These are phyloP conservation scores for Globicephala melas DNA, from an alignment of 2,113 vertebrate genomes.

Conservation along the genomic window DNA sequence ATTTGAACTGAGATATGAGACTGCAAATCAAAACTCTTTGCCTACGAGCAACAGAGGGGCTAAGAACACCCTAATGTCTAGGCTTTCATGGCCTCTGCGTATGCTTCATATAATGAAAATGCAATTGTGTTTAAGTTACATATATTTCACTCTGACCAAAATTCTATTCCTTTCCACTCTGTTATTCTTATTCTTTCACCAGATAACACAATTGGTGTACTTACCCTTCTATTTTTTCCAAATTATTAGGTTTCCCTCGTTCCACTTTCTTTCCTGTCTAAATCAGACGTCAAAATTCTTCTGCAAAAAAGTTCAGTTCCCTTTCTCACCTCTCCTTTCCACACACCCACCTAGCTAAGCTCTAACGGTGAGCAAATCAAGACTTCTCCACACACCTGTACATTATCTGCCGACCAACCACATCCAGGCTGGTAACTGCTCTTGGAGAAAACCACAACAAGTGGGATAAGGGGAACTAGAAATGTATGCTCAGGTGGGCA, in stretches of 20 bases:
- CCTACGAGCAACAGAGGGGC: neutral
- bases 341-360: neutral
- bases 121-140: neutral
- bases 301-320: neutral
- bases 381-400: neutral
- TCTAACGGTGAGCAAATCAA: neutral
- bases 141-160: neutral
- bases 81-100: neutral
- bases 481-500: neutral
- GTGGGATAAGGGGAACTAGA: no score
- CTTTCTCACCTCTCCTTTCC: neutral
- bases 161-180: neutral
- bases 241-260: neutral
- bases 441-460: neutral
- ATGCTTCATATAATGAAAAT: neutral
- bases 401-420: neutral
- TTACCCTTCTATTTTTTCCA: neutral
- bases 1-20: neutral
- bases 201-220: neutral
- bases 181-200: neutral
- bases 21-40: neutral
- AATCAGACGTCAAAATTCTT: neutral
- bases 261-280: neutral
- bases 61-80: neutral
- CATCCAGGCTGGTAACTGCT: neutral